Conservation (phyloP, 2,113 vertebrate genomes). For the Rattus rattus region DNA sequence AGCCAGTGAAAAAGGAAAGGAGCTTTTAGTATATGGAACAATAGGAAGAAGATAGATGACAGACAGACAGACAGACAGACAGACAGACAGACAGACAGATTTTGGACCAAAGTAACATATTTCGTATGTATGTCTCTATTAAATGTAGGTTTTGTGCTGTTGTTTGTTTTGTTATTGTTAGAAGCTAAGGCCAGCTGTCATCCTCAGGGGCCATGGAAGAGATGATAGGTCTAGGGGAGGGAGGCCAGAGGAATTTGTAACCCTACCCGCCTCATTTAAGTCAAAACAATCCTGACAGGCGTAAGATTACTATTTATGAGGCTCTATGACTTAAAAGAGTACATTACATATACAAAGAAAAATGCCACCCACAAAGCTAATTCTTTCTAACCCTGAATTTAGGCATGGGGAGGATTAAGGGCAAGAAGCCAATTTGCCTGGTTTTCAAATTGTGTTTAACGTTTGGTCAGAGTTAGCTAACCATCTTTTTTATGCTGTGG, state of each 20-base stretch:
- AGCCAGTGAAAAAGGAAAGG: background rate
- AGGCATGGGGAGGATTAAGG: background rate
- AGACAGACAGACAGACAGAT: background rate
- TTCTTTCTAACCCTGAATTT: conserved; percentile 40
- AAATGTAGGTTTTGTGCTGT: background rate
- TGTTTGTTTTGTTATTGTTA: background rate
- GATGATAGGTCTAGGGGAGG: background rate
- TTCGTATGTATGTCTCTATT: background rate
- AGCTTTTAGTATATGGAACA: background rate
- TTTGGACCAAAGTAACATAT: background rate
- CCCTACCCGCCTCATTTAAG: background rate
- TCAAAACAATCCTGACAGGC: conserved; percentile 54
- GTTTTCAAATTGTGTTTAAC: conserved; percentile 56
- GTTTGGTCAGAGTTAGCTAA: conserved; percentile 16
- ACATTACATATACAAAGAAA: conserved; percentile 19
- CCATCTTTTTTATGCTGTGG: background rate
- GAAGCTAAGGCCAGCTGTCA: background rate
- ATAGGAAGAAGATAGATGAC: too few species aligned
- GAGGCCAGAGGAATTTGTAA: conserved; percentile 33
- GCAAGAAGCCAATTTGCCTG: background rate
- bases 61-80: too few species aligned
- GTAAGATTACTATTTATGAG: conserved; percentile 60
- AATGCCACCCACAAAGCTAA: conserved; percentile 57
- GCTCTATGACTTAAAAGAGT: conserved; percentile 39
- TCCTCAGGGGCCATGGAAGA: background rate